Conservation (phyloP, 2,888 invertebrate species). For the Orthosia incerta region DNA sequence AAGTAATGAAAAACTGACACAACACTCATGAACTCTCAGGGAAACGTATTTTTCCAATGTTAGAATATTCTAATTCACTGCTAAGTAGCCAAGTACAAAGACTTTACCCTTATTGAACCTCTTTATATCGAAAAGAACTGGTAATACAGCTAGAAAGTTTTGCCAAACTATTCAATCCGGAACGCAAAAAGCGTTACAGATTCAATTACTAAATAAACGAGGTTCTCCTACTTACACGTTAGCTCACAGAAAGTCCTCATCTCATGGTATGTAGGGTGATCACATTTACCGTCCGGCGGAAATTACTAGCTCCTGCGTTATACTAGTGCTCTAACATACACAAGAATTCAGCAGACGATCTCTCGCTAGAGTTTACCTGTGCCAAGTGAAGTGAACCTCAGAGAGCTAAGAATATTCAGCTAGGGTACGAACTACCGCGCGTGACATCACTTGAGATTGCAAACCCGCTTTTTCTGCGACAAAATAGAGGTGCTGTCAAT, state of each 20-base stretch:
- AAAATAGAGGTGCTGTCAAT: neutral
- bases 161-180: neutral
- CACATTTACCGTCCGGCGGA: slow-evolving; percentile 3
- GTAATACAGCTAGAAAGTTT: neutral
- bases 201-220: neutral
- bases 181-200: neutral
- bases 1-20: neutral
- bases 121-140: neutral
- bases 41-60: too few relatives aligned
- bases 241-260: neutral
- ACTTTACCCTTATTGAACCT: too few relatives aligned
- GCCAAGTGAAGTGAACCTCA: neutral
- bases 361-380: neutral
- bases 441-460: neutral
- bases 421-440: neutral
- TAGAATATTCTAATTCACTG: too few relatives aligned
- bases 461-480: neutral
- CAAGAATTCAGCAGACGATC: neutral
- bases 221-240: neutral
- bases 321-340: neutral
- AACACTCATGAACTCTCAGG: too few relatives aligned
- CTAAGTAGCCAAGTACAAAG: too few relatives aligned
- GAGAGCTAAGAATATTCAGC: slow-evolving; percentile 14
- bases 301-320: slow-evolving; percentile 6
- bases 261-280: too few relatives aligned